Percentiles rank a stretch among this genome's conserved stretches.
Conservation (phyloP, 2,888 invertebrate genomes). For the Patella depressa region DNA sequence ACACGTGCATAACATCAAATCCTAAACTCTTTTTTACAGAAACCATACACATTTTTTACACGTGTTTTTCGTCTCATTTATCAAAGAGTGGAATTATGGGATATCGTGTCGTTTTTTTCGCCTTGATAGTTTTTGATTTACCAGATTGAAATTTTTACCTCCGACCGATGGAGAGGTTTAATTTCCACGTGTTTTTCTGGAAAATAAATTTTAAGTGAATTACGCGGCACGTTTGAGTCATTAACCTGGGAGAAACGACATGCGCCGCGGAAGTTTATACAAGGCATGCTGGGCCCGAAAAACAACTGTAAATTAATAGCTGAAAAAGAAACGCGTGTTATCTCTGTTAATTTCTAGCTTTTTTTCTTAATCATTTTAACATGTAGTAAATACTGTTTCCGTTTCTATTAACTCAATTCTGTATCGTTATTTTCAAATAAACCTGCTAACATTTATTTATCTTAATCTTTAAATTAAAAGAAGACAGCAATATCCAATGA, state of each 20-base stretch:
- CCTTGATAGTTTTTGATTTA: constrained; percentile 3
- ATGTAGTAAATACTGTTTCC: too few species aligned
- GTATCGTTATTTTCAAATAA: too few species aligned
- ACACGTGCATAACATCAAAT: constrained; percentile 1
- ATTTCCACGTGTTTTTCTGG: background rate
- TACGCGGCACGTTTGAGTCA: background rate
- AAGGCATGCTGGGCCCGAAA: constrained; percentile 4
- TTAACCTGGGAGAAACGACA: constrained; percentile 8
- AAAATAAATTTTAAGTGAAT: constrained; percentile 1
- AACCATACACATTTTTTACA: background rate
- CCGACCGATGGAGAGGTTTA: constrained; percentile 2
- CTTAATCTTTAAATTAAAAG: too few species aligned
- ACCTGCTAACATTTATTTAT: too few species aligned
- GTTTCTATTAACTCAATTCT: too few species aligned
- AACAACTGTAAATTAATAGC: background rate
- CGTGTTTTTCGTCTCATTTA: constrained; percentile 11
- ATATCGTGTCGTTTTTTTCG: background rate
- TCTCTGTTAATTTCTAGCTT: background rate
- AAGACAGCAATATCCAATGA: too few species aligned
- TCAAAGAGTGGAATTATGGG: background rate
- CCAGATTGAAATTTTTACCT: constrained; percentile 7
- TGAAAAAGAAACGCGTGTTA: constrained; percentile 1
- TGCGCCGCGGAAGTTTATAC: constrained; percentile 12
- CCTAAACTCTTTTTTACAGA: background rate
- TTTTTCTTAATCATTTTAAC: too few species aligned